phyloP scores from a whole-genome alignment of 1,140 invertebrate genomes.

The Stegodyphus mimosarum region DNA sequence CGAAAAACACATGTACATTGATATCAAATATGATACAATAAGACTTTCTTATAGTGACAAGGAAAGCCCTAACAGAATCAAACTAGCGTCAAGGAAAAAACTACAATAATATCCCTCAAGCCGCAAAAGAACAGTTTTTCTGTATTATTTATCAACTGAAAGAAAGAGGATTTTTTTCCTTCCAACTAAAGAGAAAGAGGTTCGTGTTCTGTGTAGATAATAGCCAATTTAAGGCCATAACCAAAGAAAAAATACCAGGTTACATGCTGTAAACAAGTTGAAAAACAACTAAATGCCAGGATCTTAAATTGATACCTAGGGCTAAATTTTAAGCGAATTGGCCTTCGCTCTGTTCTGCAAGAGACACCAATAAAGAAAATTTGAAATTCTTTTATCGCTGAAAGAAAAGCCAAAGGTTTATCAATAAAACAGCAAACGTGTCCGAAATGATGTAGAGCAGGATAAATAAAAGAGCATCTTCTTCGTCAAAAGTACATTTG shows the following conservation, averaged over 20 bases:
- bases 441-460: too few relatives aligned
- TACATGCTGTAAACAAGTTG: conserved; percentile 43
- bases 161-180: too few relatives aligned
- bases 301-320: conserved; percentile 56
- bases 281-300: conserved; percentile 55
- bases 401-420: too few relatives aligned
- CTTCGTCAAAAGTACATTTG: too few relatives aligned
- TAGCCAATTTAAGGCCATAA: conserved; percentile 52
- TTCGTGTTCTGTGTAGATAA: conserved; percentile 49
- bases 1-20: too few relatives aligned
- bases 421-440: too few relatives aligned
- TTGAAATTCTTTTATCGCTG: too few relatives aligned
- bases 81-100: too few relatives aligned
- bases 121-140: conserved; percentile 31
- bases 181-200: conserved; percentile 12
- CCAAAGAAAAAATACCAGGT: conserved; percentile 35
- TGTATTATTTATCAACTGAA: conserved; percentile 48
- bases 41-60: too few relatives aligned
- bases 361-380: neutral
- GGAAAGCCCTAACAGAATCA: too few relatives aligned
- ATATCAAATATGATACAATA: too few relatives aligned
- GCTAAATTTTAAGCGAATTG: conserved; percentile 51
- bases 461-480: too few relatives aligned
- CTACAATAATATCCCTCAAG: neutral
- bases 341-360: conserved; percentile 15